Percentiles rank a stretch among this genome's conserved stretches.
Conservation (phyloP, 2,113 vertebrate genomes). For the Lagopus muta region DNA sequence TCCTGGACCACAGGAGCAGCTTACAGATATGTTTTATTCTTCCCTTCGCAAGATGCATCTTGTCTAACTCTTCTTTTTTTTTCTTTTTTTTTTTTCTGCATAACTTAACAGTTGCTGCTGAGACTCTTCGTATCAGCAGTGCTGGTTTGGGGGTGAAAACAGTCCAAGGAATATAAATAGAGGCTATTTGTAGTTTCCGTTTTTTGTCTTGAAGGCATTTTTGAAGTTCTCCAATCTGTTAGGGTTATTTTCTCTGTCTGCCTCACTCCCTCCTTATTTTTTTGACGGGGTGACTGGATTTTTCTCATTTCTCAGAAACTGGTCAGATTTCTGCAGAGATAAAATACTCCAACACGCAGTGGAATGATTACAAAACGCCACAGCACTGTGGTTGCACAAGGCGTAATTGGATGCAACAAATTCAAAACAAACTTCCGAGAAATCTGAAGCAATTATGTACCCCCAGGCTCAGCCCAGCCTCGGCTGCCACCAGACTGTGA, state of each 20-base stretch:
- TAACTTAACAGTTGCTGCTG: conserved; percentile 1
- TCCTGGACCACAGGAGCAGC: conserved; percentile 7
- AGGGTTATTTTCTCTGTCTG: conserved; percentile 42
- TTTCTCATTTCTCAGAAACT: conserved; percentile 61
- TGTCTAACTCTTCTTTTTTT: background rate
- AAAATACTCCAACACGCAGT: conserved; percentile 31
- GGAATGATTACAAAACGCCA: conserved; percentile 7
- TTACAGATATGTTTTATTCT: conserved; percentile 13
- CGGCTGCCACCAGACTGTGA: background rate
- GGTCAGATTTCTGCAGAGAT: conserved; percentile 30
- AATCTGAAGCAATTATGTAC: background rate
- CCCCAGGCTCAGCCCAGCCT: background rate
- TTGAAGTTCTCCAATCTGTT: conserved; percentile 55
- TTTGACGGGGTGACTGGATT: conserved; percentile 48
- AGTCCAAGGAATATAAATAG: conserved; percentile 64
- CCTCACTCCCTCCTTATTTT: background rate
- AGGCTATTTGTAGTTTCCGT: conserved; percentile 61
- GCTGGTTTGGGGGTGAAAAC: conserved; percentile 41
- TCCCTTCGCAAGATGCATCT: background rate
- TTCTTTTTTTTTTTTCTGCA: accelerated
- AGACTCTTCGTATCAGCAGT: background rate
- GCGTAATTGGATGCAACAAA: background rate
- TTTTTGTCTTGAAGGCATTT: conserved; percentile 70
- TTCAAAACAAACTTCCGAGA: conserved; percentile 10
- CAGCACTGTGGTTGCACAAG: conserved; percentile 10